phyloP scores from a whole-genome alignment of 2,797 vertebrate species.

The Rhinoraja longicauda region DNA sequence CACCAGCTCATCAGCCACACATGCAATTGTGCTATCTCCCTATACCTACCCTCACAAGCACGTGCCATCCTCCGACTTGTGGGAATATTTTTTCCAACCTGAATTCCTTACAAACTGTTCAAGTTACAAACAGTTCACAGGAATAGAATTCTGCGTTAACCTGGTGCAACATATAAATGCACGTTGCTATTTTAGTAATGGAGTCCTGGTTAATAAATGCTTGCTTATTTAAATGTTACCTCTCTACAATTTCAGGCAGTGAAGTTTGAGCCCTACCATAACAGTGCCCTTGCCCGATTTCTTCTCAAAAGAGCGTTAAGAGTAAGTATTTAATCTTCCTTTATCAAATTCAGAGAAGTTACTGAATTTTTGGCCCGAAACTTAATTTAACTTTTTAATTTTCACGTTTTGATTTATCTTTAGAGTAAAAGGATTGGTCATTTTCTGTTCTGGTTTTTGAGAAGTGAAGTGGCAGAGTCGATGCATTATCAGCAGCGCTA shows the following conservation, averaged over 20 bases:
- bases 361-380: too few relatives aligned
- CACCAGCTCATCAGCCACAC: too few relatives aligned
- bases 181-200: neutral
- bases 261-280: conserved; percentile 97
- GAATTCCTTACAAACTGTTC: too few relatives aligned
- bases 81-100: too few relatives aligned
- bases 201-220: neutral
- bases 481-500: conserved; percentile 96
- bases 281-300: conserved; percentile 89
- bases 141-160: too few relatives aligned
- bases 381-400: neutral
- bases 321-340: conserved; percentile 59
- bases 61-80: too few relatives aligned
- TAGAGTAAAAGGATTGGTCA: conserved; percentile 96
- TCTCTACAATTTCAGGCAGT: conserved; percentile 68
- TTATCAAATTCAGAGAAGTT: neutral
- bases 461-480: conserved; percentile 95
- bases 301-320: conserved; percentile 85
- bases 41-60: too few relatives aligned
- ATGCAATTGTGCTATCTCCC: too few relatives aligned
- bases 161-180: neutral
- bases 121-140: too few relatives aligned
- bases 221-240: neutral
- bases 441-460: conserved; percentile 97
- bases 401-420: conserved; percentile 43